Evolutionary conservation across 2,113 vertebrate species (phyloP).

Genomic region (Cottus gobio): DNA sequence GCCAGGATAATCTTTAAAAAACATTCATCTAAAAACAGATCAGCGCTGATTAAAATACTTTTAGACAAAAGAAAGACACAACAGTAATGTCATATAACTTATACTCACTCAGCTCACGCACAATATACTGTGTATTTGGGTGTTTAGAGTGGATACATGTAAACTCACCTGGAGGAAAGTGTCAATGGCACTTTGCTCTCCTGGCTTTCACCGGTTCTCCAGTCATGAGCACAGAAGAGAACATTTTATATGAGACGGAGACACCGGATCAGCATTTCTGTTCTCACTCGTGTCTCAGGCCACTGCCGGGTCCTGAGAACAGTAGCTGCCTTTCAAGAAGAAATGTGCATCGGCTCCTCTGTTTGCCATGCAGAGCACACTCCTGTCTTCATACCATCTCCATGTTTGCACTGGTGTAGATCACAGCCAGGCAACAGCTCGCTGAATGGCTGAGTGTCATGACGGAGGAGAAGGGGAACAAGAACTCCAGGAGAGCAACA

Average conservation of each 20-base stretch:
- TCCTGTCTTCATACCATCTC: neutral
- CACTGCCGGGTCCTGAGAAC: neutral
- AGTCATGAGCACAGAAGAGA: neutral
- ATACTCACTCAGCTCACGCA: too few species aligned
- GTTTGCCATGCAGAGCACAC: slow-evolving; percentile 12
- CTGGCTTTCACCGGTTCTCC: neutral
- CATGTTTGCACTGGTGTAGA: slow-evolving; percentile 7
- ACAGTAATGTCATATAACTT: neutral
- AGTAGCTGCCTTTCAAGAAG: neutral
- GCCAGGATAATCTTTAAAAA: neutral
- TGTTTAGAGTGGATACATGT: neutral
- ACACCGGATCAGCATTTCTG: neutral
- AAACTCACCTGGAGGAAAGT: neutral
- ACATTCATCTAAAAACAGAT: neutral
- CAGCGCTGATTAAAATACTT: neutral
- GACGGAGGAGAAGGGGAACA: neutral
- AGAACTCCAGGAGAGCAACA: neutral
- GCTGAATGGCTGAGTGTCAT: too few species aligned
- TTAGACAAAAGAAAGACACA: neutral
- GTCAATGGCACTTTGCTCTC: neutral
- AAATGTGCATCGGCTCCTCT: neutral
- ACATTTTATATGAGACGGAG: neutral
- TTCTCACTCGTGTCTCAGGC: neutral
- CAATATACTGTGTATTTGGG: neutral
- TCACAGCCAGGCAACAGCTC: neutral